phyloP scores from a whole-genome alignment of 2,797 vertebrate genomes.

The Sparidentex hasta region DNA sequence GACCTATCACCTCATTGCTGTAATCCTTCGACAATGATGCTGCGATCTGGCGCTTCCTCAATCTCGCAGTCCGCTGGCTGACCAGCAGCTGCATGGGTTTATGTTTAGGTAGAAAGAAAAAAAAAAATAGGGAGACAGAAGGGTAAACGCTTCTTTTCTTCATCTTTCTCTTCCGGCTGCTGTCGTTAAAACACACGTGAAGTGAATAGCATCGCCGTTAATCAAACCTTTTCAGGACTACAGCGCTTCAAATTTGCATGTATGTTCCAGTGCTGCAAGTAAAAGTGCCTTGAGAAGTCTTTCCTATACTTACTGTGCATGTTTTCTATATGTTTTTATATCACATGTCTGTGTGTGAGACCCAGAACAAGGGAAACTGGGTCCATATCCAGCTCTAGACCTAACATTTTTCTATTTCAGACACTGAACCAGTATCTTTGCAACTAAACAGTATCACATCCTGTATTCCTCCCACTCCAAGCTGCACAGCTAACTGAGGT shows the following conservation, averaged over 20 bases:
- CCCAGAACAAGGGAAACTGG: too few species aligned
- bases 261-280: too few species aligned
- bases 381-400: too few species aligned
- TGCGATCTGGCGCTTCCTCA: slow-evolving; percentile 67
- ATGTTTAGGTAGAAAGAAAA: slow-evolving; percentile 20
- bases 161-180: not conserved
- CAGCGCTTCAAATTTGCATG: too few species aligned
- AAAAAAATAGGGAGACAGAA: not conserved
- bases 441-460: not conserved
- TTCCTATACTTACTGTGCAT: too few species aligned
- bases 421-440: not conserved
- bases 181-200: not conserved
- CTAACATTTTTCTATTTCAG: too few species aligned
- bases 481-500: too few species aligned
- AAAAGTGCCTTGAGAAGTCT: too few species aligned
- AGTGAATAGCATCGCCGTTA: too few species aligned
- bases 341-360: too few species aligned
- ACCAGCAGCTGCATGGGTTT: slow-evolving; percentile 53
- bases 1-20: slow-evolving; percentile 70
- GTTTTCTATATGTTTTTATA: too few species aligned
- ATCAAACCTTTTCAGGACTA: too few species aligned
- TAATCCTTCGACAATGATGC: slow-evolving; percentile 79
- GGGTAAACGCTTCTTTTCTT: not conserved
- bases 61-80: slow-evolving; percentile 47
- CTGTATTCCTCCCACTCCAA: not conserved